Conservation (phyloP, 2,113 vertebrate genomes). For the Tupaia tana region DNA sequence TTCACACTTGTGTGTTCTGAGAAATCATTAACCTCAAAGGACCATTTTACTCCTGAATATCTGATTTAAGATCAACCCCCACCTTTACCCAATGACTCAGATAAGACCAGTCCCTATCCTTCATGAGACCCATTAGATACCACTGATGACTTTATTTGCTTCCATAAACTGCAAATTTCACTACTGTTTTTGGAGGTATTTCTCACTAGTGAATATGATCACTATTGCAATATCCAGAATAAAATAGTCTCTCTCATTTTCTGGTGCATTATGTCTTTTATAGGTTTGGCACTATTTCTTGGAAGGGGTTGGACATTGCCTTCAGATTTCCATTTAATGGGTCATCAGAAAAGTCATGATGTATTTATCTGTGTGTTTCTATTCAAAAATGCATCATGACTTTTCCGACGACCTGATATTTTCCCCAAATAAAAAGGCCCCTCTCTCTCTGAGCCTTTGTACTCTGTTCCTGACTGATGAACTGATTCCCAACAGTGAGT, state of each 20-base stretch:
- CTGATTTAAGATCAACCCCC: background rate
- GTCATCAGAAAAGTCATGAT: no score
- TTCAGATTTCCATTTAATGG: background rate
- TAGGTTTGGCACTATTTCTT: background rate
- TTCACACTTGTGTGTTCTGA: background rate
- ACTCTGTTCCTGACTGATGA: background rate
- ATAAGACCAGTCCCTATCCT: background rate
- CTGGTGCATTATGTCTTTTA: background rate
- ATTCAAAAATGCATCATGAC: no score
- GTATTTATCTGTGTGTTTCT: no score
- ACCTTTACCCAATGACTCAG: background rate
- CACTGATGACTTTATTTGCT: background rate
- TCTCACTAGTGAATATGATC: background rate
- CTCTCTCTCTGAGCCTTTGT: background rate
- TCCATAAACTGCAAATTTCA: background rate
- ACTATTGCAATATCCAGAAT: background rate
- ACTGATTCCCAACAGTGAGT: background rate
- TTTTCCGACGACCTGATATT: background rate
- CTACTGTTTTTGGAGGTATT: slow-evolving; percentile 2
- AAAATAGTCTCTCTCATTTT: background rate
- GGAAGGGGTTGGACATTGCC: background rate
- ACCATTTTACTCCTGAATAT: background rate
- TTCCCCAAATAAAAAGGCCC: background rate
- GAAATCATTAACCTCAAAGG: background rate
- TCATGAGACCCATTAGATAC: background rate